Base-by-base conservation (phyloP, 64 coral and sea anemone species). In the Cladopsammia gracilis region DNA sequence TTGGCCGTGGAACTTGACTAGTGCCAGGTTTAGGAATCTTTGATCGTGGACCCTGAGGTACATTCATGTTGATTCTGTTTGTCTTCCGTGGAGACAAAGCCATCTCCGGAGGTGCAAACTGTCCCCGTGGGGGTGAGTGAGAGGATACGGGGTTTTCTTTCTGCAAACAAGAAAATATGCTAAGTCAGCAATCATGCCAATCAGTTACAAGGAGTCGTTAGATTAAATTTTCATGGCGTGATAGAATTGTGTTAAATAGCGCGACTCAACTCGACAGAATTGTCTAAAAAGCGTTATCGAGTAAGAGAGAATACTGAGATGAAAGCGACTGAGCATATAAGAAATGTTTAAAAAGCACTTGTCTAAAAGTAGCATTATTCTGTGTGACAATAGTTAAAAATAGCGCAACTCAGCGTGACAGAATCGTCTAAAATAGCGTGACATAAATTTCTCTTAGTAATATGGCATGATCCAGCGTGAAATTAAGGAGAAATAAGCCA, bases 41-140 rank as follows among this genome's bases (percentile, higher is more conserved):
- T 4, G 80, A 67, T 25, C 61, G 49, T 1, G 80, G 42, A 13
- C 80, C 62, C 62, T 67, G 80, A 3, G 61, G 80, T 15, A n/a
- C 59, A 48, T 62, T 60, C 10, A 46, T 24, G 14, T 5, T 43
- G 46, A 49, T 12, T 45, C 10, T 50, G 80, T 96, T 96, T 14
- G 94, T 88, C 90, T 88, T 96, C 10, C 94, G 77, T 48, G 94
- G 94, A 34, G 94, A 96, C 34, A 96, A 76, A 43, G 87, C 26
- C 89, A 89, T 89, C 16, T 47, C 79, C 25, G 94, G 75, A 24
- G 83, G 83, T 5, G 60, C 20, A 62, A 62, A 62, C 8, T 78
- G 67, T 62, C 25, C 71, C 11, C 49, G 52, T 48, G 90, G 75
- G 15, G 45, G 83, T 7, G 47, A 50, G 48, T 47, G 65, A 7